Percentiles rank a stretch among this genome's conserved stretches.
These are phyloP conservation scores for Staurois parvus DNA, from an alignment of 2,797 vertebrate species.

Conservation along the genomic window DNA sequence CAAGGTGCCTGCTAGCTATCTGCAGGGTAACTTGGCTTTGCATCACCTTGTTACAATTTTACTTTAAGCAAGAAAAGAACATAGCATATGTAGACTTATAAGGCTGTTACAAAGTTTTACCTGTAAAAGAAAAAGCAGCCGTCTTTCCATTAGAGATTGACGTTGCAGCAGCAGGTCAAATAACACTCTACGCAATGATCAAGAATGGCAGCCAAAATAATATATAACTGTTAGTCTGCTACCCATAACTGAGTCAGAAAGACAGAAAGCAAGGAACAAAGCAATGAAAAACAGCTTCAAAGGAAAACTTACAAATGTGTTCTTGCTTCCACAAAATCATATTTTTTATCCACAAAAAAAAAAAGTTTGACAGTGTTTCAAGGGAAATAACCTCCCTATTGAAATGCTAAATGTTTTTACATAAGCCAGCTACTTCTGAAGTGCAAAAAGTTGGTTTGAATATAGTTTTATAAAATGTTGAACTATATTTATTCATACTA, in stretches of 20 bases:
- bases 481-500: neutral
- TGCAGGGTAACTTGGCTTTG: no score
- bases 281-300: constrained; percentile 19
- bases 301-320: constrained; percentile 32
- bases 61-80: no score
- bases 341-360: constrained; percentile 22
- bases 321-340: constrained; percentile 24
- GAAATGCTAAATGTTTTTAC: constrained; percentile 30
- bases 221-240: neutral
- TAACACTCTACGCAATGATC: neutral
- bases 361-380: constrained; percentile 43
- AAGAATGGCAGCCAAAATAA: constrained; percentile 12
- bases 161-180: constrained; percentile 1
- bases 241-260: constrained; percentile 22
- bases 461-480: neutral
- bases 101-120: neutral
- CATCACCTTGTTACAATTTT: no score
- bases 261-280: constrained; percentile 30
- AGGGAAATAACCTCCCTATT: constrained; percentile 48
- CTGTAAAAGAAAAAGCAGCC: constrained; percentile 4
- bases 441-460: neutral
- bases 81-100: no score
- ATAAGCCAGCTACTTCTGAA: neutral
- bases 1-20: no score
- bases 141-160: neutral